Conservation (phyloP, 2,888 invertebrate genomes). For the Hermaeophaga mercurialis region DNA sequence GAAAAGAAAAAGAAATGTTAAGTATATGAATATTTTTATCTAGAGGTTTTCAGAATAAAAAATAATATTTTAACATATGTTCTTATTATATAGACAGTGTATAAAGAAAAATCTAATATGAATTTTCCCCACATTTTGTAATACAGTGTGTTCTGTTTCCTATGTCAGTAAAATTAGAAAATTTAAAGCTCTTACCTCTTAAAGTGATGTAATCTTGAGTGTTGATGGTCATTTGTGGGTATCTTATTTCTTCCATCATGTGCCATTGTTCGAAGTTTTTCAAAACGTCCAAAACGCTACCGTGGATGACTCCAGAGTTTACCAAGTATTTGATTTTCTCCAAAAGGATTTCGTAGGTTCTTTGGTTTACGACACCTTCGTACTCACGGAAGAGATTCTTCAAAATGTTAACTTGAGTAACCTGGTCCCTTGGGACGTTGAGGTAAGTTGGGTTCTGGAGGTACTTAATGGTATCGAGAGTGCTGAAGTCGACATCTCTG, state of each 20-base stretch:
- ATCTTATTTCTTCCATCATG: neutral
- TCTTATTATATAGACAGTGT: no score
- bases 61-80: no score
- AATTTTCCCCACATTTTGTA: no score
- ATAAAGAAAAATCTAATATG: no score
- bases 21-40: no score
- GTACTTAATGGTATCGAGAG: neutral
- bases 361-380: conserved; percentile 6
- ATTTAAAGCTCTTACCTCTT: no score
- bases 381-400: neutral
- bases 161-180: no score
- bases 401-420: conserved; percentile 9
- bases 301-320: neutral
- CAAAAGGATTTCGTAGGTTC: neutral
- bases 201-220: no score
- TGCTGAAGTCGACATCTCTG: neutral
- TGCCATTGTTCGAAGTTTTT: neutral
- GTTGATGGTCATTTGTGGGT: no score
- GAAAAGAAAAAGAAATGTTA: no score
- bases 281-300: neutral
- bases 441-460: neutral
- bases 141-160: no score
- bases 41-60: no score
- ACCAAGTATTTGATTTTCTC: neutral
- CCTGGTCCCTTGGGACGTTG: neutral